Percentiles rank a stretch among this genome's conserved stretches.
phyloP scores from a whole-genome alignment of 2,797 vertebrate species.

The Pteronotus mesoamericanus region DNA sequence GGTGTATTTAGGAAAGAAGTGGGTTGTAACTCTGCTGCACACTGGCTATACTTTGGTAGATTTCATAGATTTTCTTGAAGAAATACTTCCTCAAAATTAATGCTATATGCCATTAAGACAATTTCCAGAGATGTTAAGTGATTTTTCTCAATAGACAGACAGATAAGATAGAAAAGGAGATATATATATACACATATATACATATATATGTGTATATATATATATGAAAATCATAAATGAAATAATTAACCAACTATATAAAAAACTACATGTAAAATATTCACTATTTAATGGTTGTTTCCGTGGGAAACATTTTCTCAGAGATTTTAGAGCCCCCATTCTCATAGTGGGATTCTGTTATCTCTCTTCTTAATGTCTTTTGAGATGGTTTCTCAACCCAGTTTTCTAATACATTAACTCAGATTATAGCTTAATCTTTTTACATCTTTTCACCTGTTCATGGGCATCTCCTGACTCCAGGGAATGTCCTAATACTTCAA shows the following conservation, averaged over 20 bases:
- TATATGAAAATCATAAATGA: no score
- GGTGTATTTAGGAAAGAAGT: neutral
- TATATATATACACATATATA: neutral
- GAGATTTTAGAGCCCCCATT: neutral
- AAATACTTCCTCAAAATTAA: neutral
- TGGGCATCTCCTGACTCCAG: neutral
- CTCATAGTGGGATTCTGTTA: neutral
- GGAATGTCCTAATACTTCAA: neutral
- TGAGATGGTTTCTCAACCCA: neutral
- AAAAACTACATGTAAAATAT: neutral
- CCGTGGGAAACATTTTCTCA: neutral
- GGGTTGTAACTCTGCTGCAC: neutral
- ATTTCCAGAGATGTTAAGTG: neutral
- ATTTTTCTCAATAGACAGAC: neutral
- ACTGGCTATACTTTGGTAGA: neutral
- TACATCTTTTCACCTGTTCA: neutral
- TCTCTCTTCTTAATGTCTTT: neutral
- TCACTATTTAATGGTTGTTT: neutral
- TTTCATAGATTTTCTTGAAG: neutral
- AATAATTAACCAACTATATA: no score
- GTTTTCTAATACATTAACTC: neutral
- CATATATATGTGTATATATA: no score
- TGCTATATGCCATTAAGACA: neutral
- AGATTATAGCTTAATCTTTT: neutral
- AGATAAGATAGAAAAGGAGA: neutral